Base-by-base conservation (phyloP, 1,140 invertebrate species). In the Drosophila quadrilineata region DNA sequence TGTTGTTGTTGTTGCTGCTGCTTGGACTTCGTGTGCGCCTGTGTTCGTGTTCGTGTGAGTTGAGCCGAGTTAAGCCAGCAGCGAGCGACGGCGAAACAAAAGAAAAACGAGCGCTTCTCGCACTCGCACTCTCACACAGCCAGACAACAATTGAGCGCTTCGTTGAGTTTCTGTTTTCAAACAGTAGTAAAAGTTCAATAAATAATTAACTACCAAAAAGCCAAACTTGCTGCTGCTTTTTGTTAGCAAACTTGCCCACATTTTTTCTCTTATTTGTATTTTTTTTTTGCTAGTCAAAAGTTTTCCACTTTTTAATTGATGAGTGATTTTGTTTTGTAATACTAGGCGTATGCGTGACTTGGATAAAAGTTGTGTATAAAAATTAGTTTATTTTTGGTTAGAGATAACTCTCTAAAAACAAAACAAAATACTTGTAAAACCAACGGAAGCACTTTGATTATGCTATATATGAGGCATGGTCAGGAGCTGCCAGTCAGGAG, bases 111-210 rank as follows among this genome's bases (percentile, higher is more conserved):
- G n/a, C n/a, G n/a, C n/a, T 14, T 16, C 28, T 53, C 24, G 56
- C 21, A 43, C 16, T 36, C 12, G 35, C 54, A 50, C 53, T 41
- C 26, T 35, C 46, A 31, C 33, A 22, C 35, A 52, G 33, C 36
- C 64, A 41, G 45, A 53, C 75, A 38, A 59, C 73, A 72, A 64
- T 80, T 80, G 76, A 80, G 76, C 58, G 68, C 41, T 68, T 54
- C 53, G 31, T 22, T 58, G 56, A 63, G 60, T 68, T 54, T 48
- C 33, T 54, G 58, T 64, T 63, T 56, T 35, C 43, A 82, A 65
- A 48, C 64, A 67, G 77, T 84, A 73, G 77, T 77, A 77, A 82
- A 84, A 82, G 73, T 82, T 73, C 57, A 82, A 82, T 82, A 84
- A 82, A 77, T 84, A 84, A 82, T 84, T 84, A 38, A 62, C 38